Base-by-base conservation (phyloP, 2,888 invertebrate species). In the Nomada goodeniana region DNA sequence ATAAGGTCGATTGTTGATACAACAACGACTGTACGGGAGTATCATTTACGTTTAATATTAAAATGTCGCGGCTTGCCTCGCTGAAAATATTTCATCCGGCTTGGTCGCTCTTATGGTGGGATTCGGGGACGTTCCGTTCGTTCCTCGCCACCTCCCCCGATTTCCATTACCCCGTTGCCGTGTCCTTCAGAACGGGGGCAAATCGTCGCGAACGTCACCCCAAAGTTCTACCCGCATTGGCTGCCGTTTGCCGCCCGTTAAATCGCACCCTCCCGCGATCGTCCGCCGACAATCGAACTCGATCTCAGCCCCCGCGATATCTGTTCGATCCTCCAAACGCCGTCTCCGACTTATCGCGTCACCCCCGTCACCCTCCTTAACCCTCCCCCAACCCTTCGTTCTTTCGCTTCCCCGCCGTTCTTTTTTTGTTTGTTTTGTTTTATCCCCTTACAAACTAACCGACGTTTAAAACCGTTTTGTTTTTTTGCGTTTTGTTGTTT, bases 1-100 rank as follows among this genome's bases (percentile, higher is more conserved):
- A 81, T 83, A 80, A 75, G 73, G 83, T 83, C 87, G 89, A 82
- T 91, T 91, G 88, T 92, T 91, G 90, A 92, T 91, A 90, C 91
- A 91, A 92, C 91, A 91, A 92, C 88, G 84, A 78, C 88, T 81
- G 67, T 71, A 61, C 78, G 78, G 74, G 76, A 79, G 80, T 89
- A 86, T 89, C 86, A 64, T 86, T 74, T 89, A 87, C 77, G 76
- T 89, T 86, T 84, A 90, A 85, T 90, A 88, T 89, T 90, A 88
- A 89, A 83, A 89, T 90, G 76, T 79, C 81, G 89, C 89, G 86
- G 89, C 84, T 73, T 78, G 90, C 89, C 90, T 85, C 76, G 80
- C 76, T 90, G 88, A 89, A 90, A 89, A 90, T 90, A 89, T 89
- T 90, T 90, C 88, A 85, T 82, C 87, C 70, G 87, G 87, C 89